These are phyloP conservation scores for Ictalurus furcatus DNA, from an alignment of 2,113 vertebrate genomes.

Conservation along the genomic window DNA sequence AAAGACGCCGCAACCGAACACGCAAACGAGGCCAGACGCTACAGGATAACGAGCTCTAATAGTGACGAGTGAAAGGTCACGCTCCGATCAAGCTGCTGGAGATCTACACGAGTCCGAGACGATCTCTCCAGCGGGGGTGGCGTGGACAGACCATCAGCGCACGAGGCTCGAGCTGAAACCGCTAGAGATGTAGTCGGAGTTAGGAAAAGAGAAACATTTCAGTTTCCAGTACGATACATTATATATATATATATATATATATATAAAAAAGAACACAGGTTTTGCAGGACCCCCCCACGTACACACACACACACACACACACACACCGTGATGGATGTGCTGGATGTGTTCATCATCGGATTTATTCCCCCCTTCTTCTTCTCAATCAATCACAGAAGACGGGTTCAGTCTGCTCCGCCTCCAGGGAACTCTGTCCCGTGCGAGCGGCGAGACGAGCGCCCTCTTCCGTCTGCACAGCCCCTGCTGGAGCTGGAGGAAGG, in stretches of 20 bases:
- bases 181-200: too few species aligned
- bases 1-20: neutral
- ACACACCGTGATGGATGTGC: neutral
- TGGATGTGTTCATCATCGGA: neutral
- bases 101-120: too few species aligned
- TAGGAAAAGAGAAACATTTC: too few species aligned
- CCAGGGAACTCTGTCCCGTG: neutral
- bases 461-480: neutral
- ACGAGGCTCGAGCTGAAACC: too few species aligned
- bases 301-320: too few species aligned
- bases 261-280: too few species aligned
- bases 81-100: neutral
- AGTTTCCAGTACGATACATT: too few species aligned
- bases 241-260: too few species aligned
- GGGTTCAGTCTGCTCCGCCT: constrained; percentile 3
- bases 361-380: neutral
- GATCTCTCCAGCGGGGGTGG: too few species aligned
- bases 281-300: too few species aligned
- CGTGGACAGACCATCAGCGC: too few species aligned
- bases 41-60: neutral
- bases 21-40: neutral
- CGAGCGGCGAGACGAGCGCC: constrained; percentile 12
- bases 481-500: neutral
- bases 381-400: neutral
- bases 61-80: neutral